A percentile compares a stretch with the other conserved stretches of the same genome.
phyloP scores from a whole-genome alignment of 2,797 vertebrate genomes.

The Vultur gryphus region DNA sequence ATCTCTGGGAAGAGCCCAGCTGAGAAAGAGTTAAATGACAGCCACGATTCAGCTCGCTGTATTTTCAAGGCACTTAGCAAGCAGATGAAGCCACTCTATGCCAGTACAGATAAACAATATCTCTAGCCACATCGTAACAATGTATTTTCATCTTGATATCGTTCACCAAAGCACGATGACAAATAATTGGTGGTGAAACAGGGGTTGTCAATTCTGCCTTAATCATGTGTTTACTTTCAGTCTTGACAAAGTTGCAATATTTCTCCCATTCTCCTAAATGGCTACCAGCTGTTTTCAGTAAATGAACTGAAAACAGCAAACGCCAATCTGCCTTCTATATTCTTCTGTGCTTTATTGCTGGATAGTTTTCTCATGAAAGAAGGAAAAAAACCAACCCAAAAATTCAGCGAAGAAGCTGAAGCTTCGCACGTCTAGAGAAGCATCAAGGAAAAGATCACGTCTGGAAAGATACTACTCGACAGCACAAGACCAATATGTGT shows the following conservation, averaged over 20 bases:
- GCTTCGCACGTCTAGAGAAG: accelerated
- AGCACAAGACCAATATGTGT: background rate
- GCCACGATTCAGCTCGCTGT: background rate
- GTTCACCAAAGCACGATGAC: background rate
- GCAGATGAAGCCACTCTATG: background rate
- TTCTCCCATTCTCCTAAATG: background rate
- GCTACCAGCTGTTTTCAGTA: constrained; percentile 31
- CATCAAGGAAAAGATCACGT: background rate
- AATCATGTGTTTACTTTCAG: background rate
- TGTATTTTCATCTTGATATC: background rate
- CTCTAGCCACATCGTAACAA: background rate
- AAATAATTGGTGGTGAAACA: background rate
- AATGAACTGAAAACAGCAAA: background rate
- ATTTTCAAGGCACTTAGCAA: background rate
- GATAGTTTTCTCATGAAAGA: background rate
- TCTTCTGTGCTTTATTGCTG: background rate
- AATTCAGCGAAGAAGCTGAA: background rate
- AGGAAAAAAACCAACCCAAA: accelerated
- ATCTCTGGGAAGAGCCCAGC: background rate
- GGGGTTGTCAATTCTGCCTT: constrained; percentile 26
- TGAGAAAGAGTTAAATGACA: background rate
- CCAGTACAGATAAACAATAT: background rate
- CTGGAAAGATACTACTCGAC: background rate
- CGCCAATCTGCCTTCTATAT: background rate
- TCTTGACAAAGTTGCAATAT: background rate